Evolutionary conservation across 2,888 invertebrate species (phyloP).

Genomic region (Agapostemon virescens): DNA sequence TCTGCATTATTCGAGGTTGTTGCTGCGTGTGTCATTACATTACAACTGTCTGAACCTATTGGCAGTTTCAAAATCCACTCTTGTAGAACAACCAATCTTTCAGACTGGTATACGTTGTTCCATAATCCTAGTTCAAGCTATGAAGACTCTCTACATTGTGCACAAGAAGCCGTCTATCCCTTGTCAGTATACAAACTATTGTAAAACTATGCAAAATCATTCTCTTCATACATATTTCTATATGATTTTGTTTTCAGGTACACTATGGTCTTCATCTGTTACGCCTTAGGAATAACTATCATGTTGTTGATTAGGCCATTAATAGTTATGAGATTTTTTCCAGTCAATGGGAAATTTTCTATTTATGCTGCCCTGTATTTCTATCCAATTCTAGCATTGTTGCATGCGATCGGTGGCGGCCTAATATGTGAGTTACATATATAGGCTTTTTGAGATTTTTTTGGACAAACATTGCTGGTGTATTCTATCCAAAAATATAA

Average conservation of each 20-base stretch:
- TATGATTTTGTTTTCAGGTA: slow-evolving; percentile 84
- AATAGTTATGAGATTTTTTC: slow-evolving; percentile 86
- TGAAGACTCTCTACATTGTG: slow-evolving; percentile 93
- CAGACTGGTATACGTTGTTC: slow-evolving; percentile 98
- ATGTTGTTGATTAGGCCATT: slow-evolving; percentile 91
- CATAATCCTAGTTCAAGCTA: slow-evolving; percentile 97
- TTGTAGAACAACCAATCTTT: slow-evolving; percentile 89
- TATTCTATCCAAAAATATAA: too few species aligned
- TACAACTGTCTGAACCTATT: slow-evolving; percentile 91
- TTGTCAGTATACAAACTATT: slow-evolving; percentile 85
- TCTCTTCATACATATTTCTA: slow-evolving; percentile 4
- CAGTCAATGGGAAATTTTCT: slow-evolving; percentile 87
- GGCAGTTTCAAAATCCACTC: slow-evolving; percentile 89
- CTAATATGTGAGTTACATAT: slow-evolving; percentile 89
- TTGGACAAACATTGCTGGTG: too few species aligned
- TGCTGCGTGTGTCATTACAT: slow-evolving; percentile 87
- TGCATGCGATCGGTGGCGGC: slow-evolving; percentile 95
- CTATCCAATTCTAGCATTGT: slow-evolving; percentile 91
- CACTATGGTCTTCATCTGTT: slow-evolving; percentile 94
- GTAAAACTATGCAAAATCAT: neutral
- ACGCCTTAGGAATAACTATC: slow-evolving; percentile 89
- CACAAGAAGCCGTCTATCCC: slow-evolving; percentile 98
- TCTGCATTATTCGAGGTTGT: slow-evolving; percentile 92
- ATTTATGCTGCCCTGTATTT: slow-evolving; percentile 97
- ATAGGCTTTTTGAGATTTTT: too few species aligned